phyloP scores from a whole-genome alignment of 2,888 invertebrate species.

The Tetragnatha montana region DNA sequence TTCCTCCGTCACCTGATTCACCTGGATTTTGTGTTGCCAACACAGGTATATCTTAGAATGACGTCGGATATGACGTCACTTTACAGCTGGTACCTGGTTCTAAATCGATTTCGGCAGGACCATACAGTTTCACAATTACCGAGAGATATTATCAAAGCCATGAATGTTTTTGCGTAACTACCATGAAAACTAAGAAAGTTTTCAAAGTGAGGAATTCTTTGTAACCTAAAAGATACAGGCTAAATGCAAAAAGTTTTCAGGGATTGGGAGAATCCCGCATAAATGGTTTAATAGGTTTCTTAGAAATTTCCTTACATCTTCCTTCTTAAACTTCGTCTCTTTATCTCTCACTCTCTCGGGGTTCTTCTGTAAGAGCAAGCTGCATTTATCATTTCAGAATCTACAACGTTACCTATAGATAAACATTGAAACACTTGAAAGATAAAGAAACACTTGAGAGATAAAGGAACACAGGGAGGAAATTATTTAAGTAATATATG shows the following conservation, averaged over 20 bases:
- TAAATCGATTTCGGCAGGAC: constrained; percentile 30
- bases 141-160: constrained; percentile 15
- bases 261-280: no score
- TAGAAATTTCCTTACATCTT: no score
- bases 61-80: constrained; percentile 52
- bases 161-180: not conserved
- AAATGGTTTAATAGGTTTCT: no score
- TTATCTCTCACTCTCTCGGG: no score
- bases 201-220: no score
- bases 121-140: not conserved
- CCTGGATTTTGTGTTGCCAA: constrained; percentile 58
- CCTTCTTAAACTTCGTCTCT: no score
- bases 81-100: constrained; percentile 33
- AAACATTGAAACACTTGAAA: not conserved
- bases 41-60: constrained; percentile 31
- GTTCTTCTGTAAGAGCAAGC: no score
- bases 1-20: constrained; percentile 42
- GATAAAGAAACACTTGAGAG: not conserved
- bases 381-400: no score
- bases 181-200: no score
- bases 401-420: no score
- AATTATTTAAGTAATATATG: not conserved
- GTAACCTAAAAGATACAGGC: no score
- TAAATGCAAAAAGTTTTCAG: no score
- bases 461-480: not conserved